A percentile compares a stretch with the other conserved stretches of the same genome.
Conservation (phyloP, 1,140 invertebrate species). For the Panulirus ornatus region DNA sequence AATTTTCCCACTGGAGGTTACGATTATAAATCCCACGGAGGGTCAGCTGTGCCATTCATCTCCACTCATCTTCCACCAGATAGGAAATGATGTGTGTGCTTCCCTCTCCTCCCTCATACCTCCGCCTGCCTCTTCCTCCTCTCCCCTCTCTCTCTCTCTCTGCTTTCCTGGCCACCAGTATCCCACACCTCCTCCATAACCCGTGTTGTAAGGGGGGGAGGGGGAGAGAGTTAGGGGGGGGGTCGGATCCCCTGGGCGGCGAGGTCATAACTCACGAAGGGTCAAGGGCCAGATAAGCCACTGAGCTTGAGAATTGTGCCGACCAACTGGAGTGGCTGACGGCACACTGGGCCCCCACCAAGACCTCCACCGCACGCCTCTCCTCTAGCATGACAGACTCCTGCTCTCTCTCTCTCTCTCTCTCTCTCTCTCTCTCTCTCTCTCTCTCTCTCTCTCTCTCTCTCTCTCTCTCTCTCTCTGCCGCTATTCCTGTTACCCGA, state of each 20-base stretch:
- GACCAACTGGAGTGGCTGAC: too few species aligned
- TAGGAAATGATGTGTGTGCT: conserved; percentile 24
- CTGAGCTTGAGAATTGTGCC: not conserved
- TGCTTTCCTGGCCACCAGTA: too few species aligned
- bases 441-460: not conserved
- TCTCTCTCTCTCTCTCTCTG: not conserved
- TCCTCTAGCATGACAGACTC: too few species aligned
- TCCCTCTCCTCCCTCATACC: not conserved
- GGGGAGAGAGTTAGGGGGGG: not conserved
- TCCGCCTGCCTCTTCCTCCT: not conserved
- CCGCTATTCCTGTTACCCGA: not conserved
- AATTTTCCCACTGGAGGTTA: not conserved
- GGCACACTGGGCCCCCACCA: too few species aligned
- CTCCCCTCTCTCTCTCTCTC: not conserved
- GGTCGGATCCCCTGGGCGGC: not conserved
- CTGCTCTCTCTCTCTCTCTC: too few species aligned
- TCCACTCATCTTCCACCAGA: conserved; percentile 20
- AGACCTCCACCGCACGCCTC: too few species aligned
- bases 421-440: too few species aligned
- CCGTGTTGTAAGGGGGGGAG: not conserved
- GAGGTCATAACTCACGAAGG: conserved; percentile 6
- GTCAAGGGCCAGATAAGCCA: conserved; percentile 14
- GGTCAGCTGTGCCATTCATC: not conserved
- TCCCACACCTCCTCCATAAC: too few species aligned
- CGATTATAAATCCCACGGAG: conserved; percentile 16